Conservation (phyloP, 2,888 invertebrate species). For the Scaptomyza caliginosa region DNA sequence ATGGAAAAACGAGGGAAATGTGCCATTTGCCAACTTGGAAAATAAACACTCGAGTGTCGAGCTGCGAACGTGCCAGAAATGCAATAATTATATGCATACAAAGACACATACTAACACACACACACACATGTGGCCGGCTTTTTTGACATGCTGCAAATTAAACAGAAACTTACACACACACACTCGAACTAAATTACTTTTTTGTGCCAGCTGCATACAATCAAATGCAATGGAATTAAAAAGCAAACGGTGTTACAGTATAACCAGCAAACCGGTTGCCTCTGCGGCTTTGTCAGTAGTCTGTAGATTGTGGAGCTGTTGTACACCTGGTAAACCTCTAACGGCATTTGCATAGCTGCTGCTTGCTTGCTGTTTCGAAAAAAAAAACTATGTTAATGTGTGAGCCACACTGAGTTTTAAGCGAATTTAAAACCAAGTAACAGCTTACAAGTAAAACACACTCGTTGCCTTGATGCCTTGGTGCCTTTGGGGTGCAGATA, state of each 20-base stretch:
- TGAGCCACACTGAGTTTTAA: conserved; percentile 53
- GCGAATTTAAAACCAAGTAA: conserved; percentile 59
- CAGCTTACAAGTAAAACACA: conserved; percentile 14
- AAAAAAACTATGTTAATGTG: conserved; percentile 75
- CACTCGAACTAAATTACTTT: conserved; percentile 72
- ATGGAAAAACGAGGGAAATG: conserved; percentile 63
- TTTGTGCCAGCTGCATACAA: conserved; percentile 70
- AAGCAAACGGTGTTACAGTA: conserved; percentile 66
- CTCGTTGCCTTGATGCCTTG: not conserved
- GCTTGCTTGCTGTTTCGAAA: conserved; percentile 16
- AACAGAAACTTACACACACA: conserved; percentile 53
- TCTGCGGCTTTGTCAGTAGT: conserved; percentile 48
- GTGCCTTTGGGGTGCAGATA: conserved; percentile 40
- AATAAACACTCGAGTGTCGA: conserved; percentile 58
- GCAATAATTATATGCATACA: conserved; percentile 79
- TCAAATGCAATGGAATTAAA: conserved; percentile 78
- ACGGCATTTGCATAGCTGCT: conserved; percentile 63
- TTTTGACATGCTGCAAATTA: conserved; percentile 79
- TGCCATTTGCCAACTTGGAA: conserved; percentile 74
- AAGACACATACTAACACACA: conserved; percentile 38
- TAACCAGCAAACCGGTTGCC: conserved; percentile 40
- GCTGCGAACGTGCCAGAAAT: conserved; percentile 72
- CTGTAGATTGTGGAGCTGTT: conserved; percentile 29
- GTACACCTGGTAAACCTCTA: conserved; percentile 64
- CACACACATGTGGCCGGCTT: conserved; percentile 48